Conservation (phyloP, 2,113 vertebrate species). For the Camelus dromedarius region DNA sequence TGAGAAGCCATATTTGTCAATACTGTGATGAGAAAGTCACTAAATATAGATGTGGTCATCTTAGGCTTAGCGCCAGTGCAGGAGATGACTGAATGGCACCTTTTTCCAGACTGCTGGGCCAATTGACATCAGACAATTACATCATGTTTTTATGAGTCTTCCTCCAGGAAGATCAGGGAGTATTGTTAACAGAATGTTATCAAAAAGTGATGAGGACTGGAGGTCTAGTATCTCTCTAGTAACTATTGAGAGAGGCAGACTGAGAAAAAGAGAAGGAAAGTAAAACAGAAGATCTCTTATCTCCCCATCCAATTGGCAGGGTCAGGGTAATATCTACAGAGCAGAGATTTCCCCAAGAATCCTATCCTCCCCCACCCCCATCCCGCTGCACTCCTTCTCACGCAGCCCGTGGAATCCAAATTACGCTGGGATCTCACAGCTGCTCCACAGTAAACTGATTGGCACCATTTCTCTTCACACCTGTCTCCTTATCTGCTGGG, state of each 20-base stretch:
- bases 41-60: conserved; percentile 83
- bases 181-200: neutral
- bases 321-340: neutral
- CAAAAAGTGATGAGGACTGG: neutral
- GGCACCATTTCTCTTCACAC: neutral
- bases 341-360: no score
- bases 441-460: neutral
- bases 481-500: neutral
- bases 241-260: neutral
- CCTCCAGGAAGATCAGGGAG: neutral
- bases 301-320: neutral
- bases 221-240: neutral
- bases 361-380: no score
- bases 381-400: neutral
- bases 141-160: neutral
- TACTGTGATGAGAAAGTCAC: conserved; percentile 81
- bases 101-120: neutral
- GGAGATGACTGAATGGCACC: conserved; percentile 63
- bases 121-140: neutral
- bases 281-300: neutral
- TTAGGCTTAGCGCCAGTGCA: conserved; percentile 78
- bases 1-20: conserved; percentile 82
- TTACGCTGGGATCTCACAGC: neutral
- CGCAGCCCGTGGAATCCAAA: neutral
- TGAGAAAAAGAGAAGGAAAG: neutral